Percentiles rank a stretch among this genome's conserved stretches.
phyloP scores from a whole-genome alignment of 2,888 invertebrate species.

The Nemotelus pantherinus region DNA sequence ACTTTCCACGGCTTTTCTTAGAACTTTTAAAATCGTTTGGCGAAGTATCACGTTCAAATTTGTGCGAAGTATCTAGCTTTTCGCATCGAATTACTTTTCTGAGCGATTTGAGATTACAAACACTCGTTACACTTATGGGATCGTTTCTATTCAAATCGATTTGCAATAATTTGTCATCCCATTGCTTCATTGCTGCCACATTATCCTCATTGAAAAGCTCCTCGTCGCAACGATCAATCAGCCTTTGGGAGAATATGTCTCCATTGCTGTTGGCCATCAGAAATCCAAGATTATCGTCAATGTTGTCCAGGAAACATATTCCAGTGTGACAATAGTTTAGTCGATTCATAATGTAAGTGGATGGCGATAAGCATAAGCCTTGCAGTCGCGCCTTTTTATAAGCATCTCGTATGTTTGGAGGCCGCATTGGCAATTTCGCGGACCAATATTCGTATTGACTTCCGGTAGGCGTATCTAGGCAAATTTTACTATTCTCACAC shows the following conservation, averaged over 20 bases:
- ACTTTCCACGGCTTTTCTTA: conserved; percentile 52
- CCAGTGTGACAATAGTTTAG: conserved; percentile 58
- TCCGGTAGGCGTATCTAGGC: conserved; percentile 45
- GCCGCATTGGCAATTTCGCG: conserved; percentile 57
- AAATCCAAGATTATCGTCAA: conserved; percentile 53
- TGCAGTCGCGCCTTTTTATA: conserved; percentile 53
- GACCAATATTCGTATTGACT: conserved; percentile 53
- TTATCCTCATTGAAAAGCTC: conserved; percentile 13
- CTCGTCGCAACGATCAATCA: conserved; percentile 27
- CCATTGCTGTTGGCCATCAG: conserved; percentile 59
- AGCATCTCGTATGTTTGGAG: conserved; percentile 56
- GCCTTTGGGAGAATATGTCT: conserved; percentile 54
- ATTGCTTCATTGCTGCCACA: conserved; percentile 29
- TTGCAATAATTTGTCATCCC: conserved; percentile 22
- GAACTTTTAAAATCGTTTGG: neutral
- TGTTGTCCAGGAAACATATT: conserved; percentile 54
- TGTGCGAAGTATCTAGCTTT: conserved; percentile 26
- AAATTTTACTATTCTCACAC: conserved; percentile 54
- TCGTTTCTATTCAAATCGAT: neutral
- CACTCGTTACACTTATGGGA: conserved; percentile 37
- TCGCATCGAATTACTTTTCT: conserved; percentile 56
- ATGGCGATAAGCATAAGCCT: conserved; percentile 55
- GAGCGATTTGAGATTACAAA: conserved; percentile 52
- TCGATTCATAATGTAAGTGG: conserved; percentile 56
- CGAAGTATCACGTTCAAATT: neutral